Conservation (phyloP, 1,140 invertebrate species). For the Medauroidea extradentata region DNA sequence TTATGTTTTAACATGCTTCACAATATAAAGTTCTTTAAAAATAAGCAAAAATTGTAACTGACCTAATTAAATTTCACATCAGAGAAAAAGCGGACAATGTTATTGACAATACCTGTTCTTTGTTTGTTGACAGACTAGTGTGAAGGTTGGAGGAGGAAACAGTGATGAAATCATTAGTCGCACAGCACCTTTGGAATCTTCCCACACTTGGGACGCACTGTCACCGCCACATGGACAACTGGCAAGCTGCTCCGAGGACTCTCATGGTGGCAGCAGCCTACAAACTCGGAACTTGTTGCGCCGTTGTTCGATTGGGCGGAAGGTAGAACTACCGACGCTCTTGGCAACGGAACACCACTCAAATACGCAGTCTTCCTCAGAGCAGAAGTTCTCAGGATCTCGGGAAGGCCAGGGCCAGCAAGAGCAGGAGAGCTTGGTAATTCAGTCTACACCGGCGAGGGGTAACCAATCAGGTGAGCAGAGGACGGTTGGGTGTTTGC, state of each 20-base stretch:
- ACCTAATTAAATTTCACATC: no score
- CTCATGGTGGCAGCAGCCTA: not conserved
- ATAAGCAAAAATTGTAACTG: no score
- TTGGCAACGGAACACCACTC: slow-evolving; percentile 6
- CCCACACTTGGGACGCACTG: not conserved
- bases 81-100: not conserved
- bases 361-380: no score
- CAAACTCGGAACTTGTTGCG: slow-evolving; percentile 14
- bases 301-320: slow-evolving; percentile 18
- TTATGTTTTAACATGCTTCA: no score
- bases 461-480: slow-evolving; percentile 11
- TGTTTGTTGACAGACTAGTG: slow-evolving; percentile 62
- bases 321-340: slow-evolving; percentile 26
- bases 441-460: slow-evolving; percentile 38
- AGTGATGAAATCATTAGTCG: slow-evolving; percentile 38
- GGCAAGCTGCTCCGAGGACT: slow-evolving; percentile 5
- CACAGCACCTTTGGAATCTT: slow-evolving; percentile 8
- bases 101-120: slow-evolving; percentile 56
- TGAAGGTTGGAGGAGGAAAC: slow-evolving; percentile 35
- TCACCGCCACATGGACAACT: slow-evolving; percentile 4
- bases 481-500: slow-evolving; percentile 58
- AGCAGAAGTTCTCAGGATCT: not conserved
- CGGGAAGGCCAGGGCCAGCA: not conserved
- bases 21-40: no score
- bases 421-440: slow-evolving; percentile 45